phyloP scores from a whole-genome alignment of 2,113 vertebrate species.

The Scortum barcoo region DNA sequence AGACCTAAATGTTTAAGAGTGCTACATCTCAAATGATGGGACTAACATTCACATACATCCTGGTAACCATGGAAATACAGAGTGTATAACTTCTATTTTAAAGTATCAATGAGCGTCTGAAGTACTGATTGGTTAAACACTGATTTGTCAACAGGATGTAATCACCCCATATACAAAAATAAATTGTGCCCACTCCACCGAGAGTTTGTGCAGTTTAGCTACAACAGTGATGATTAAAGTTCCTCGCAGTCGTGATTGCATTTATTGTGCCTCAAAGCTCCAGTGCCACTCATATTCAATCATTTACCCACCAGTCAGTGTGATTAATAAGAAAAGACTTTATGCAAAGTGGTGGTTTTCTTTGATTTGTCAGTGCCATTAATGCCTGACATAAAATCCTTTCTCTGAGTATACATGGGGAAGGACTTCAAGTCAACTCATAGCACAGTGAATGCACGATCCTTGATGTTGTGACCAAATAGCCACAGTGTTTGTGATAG shows the following conservation, averaged over 20 bases:
- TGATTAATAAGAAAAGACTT: slow-evolving; percentile 52
- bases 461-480: not conserved
- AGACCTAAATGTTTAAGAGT: not conserved
- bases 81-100: not conserved
- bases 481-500: not conserved
- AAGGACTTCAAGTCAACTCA: slow-evolving; percentile 22
- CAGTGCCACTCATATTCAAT: slow-evolving; percentile 31
- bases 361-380: slow-evolving; percentile 19
- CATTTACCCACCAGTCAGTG: slow-evolving; percentile 37
- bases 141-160: slow-evolving; percentile 25
- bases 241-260: slow-evolving; percentile 37
- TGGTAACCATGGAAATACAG: not conserved
- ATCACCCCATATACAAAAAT: slow-evolving; percentile 22
- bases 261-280: slow-evolving; percentile 48
- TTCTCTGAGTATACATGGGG: not conserved
- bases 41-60: not conserved
- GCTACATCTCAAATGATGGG: not conserved
- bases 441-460: not conserved
- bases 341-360: slow-evolving; percentile 51
- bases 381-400: slow-evolving; percentile 36
- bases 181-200: slow-evolving; percentile 37
- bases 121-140: slow-evolving; percentile 8
- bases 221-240: slow-evolving; percentile 38
- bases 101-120: not conserved
- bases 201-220: slow-evolving; percentile 37